Conservation (phyloP, 2,113 vertebrate genomes). For the Patagioenas fasciata region DNA sequence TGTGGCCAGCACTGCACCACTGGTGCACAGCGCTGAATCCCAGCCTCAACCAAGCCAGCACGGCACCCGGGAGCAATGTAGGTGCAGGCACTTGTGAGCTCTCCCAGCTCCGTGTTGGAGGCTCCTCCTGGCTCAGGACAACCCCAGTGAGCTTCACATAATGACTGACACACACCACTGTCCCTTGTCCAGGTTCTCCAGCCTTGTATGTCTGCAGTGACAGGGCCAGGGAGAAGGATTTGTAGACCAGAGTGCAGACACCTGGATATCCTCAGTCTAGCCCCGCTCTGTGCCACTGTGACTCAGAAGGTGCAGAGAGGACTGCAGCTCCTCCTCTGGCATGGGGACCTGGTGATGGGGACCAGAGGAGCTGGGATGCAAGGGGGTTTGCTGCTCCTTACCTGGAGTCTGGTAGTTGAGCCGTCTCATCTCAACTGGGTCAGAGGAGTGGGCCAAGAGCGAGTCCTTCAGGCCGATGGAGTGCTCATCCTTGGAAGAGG, state of each 20-base stretch:
- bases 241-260: neutral
- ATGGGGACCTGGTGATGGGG: neutral
- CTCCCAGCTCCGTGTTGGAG: rapidly evolving
- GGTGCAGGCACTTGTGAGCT: neutral
- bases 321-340: neutral
- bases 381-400: constrained; percentile 44
- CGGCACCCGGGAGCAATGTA: neutral
- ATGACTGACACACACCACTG: neutral
- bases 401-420: constrained; percentile 97
- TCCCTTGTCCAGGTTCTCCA: neutral
- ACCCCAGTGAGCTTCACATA: neutral
- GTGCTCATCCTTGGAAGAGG: constrained; percentile 90
- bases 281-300: neutral
- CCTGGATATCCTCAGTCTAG: neutral
- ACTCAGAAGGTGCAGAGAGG: neutral
- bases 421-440: constrained; percentile 94
- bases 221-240: neutral
- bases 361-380: neutral
- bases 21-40: neutral
- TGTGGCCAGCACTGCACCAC: neutral
- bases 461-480: constrained; percentile 89
- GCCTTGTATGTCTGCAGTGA: neutral
- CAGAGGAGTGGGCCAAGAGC: constrained; percentile 85
- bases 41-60: neutral
- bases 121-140: neutral